These are phyloP conservation scores for Caenorhabditis sp. DNA, from an alignment of 2,888 invertebrate species.

Conservation along the genomic window DNA sequence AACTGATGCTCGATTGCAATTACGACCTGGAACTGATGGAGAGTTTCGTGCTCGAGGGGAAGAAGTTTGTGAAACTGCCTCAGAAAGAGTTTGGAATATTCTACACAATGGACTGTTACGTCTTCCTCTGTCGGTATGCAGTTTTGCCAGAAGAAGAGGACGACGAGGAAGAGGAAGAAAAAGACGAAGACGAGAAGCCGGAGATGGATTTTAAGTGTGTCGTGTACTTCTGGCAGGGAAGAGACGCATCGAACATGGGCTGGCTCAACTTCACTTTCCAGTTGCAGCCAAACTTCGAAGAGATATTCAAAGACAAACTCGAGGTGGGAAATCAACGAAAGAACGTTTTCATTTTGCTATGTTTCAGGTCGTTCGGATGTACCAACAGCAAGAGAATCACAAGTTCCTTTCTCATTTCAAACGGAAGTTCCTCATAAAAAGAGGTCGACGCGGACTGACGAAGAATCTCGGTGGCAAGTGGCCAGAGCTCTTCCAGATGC, in stretches of 20 bases:
- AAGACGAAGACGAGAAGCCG: conserved; percentile 34
- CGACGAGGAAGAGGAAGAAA: conserved; percentile 52
- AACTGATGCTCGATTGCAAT: conserved; percentile 87
- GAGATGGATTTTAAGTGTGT: conserved; percentile 89
- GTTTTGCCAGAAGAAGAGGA: conserved; percentile 80
- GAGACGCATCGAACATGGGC: conserved; percentile 97
- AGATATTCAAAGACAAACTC: conserved; percentile 88
- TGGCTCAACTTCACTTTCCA: conserved; percentile 99
- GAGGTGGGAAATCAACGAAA: conserved; percentile 83
- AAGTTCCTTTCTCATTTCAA: conserved; percentile 99
- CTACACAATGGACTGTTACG: conserved; percentile 95
- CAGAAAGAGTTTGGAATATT: conserved; percentile 92
- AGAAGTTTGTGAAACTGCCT: conserved; percentile 96
- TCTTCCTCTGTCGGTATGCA: conserved; percentile 96
- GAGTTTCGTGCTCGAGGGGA: conserved; percentile 94
- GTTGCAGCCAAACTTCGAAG: conserved; percentile 85
- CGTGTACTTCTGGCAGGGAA: conserved; percentile 99
- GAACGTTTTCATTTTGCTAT: conserved; percentile 79
- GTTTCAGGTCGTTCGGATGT: conserved; percentile 86
- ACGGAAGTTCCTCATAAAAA: conserved; percentile 91
- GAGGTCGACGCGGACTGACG: conserved; percentile 82
- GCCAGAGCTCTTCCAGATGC: conserved; percentile 93
- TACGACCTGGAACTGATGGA: conserved; percentile 98
- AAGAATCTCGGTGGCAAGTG: conserved; percentile 72
- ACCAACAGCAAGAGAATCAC: conserved; percentile 98